A percentile compares a stretch with the other conserved stretches of the same genome.
These are phyloP conservation scores for Oscarella lobularis DNA, from an alignment of 37 sponge, comb jelly and placozoan species.

Conservation along the genomic window DNA sequence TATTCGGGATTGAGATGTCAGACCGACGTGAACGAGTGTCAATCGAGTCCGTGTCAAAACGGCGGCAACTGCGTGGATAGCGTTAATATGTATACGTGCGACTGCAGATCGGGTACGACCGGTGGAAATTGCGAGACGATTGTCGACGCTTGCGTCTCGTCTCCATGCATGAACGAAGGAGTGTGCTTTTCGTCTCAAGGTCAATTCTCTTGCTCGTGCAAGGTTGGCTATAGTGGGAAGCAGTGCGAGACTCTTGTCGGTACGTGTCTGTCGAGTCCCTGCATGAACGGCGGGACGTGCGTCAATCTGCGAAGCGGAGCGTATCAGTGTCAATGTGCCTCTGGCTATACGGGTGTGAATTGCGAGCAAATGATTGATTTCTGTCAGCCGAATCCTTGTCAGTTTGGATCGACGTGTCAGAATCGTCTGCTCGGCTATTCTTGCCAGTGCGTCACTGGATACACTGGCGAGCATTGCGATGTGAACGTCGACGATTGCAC, in stretches of 20 bases:
- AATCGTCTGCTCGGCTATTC: background rate
- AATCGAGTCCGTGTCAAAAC: background rate
- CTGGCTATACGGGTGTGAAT: background rate
- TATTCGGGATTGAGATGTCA: background rate
- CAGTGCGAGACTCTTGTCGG: background rate
- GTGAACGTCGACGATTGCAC: background rate
- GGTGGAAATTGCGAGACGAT: background rate
- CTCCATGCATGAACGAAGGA: background rate
- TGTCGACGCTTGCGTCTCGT: background rate
- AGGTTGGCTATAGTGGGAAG: background rate
- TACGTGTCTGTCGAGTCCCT: background rate
- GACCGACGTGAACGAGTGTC: background rate
- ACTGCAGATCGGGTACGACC: background rate
- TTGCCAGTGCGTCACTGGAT: background rate
- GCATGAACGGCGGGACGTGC: slow-evolving; percentile 12
- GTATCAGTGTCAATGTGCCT: background rate
- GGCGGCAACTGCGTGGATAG: background rate
- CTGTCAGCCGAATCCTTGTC: background rate
- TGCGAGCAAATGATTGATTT: background rate
- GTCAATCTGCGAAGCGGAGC: background rate
- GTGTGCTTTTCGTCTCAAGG: background rate
- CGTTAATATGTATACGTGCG: background rate
- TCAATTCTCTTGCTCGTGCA: background rate
- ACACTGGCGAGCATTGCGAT: background rate
- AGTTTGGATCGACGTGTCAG: background rate